phyloP scores from a whole-genome alignment of 1,140 invertebrate species.

The Drosophila lowei region DNA sequence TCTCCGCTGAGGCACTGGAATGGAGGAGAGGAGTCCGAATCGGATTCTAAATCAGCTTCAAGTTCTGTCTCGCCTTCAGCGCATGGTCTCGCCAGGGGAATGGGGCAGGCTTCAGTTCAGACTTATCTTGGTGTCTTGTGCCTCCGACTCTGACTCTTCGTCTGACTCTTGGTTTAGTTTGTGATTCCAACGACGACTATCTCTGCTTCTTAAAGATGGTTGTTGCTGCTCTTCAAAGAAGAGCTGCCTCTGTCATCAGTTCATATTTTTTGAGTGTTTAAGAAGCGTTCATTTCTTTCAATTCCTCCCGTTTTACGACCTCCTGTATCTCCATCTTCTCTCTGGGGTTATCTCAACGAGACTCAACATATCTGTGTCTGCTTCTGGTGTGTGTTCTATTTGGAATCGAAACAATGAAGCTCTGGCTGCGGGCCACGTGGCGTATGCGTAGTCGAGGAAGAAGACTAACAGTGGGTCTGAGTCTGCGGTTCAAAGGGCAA shows the following conservation, averaged over 20 bases:
- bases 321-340: conserved; percentile 4
- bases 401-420: not conserved
- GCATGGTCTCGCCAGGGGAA: no score
- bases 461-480: not conserved
- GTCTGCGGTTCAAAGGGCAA: conserved; percentile 2
- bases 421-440: not conserved
- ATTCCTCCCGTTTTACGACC: conserved; percentile 31
- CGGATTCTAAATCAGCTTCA: conserved; percentile 11
- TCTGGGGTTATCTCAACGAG: conserved; percentile 7
- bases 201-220: conserved; percentile 18
- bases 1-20: conserved; percentile 8
- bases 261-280: conserved; percentile 39
- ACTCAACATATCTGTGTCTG: not conserved
- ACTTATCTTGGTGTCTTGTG: conserved; percentile 34
- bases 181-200: not conserved
- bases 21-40: not conserved
- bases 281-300: conserved; percentile 24
- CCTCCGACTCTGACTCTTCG: not conserved
- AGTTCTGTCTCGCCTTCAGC: conserved; percentile 3
- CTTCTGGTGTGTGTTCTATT: not conserved
- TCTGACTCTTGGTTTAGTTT: conserved; percentile 11
- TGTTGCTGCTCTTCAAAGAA: conserved; percentile 3
- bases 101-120: not conserved
- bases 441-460: conserved; percentile 31
- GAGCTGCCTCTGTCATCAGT: conserved; percentile 14